phyloP scores from a whole-genome alignment of 2,113 vertebrate species.

The Peromyscus polionotus region DNA sequence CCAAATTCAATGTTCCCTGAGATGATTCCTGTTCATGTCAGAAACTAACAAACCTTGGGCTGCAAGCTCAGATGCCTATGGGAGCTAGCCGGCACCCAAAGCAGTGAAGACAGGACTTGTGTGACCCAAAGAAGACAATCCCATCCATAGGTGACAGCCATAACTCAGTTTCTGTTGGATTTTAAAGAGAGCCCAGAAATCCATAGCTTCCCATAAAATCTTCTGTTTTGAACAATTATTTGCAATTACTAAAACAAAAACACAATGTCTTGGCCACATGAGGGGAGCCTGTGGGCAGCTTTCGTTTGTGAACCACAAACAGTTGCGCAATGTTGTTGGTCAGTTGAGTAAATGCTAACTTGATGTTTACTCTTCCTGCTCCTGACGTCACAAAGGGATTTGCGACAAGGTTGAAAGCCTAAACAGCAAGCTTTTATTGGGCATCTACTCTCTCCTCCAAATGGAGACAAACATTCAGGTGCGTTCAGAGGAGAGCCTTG shows the following conservation, averaged over 20 bases:
- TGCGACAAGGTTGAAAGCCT: slow-evolving; percentile 2
- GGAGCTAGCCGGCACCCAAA: not conserved
- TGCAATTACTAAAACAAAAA: slow-evolving; percentile 37
- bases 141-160: not conserved
- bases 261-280: not conserved
- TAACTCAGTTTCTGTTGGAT: not conserved
- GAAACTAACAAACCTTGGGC: not conserved
- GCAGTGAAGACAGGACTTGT: not conserved
- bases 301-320: slow-evolving; percentile 31
- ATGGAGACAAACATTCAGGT: not conserved
- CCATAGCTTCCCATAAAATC: slow-evolving; percentile 45
- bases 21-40: not conserved
- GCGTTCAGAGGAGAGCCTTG: slow-evolving; percentile 9
- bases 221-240: not conserved
- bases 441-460: not conserved
- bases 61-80: not conserved
- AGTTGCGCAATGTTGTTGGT: not conserved
- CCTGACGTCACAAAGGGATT: not conserved
- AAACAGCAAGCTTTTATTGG: slow-evolving; percentile 6
- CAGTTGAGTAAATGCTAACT: slow-evolving; percentile 36
- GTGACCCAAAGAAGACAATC: not conserved
- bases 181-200: slow-evolving; percentile 12
- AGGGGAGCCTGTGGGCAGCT: not conserved
- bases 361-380: not conserved
- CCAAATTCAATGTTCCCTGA: not conserved